These are phyloP conservation scores for Dinoponera quadriceps DNA, from an alignment of 1,140 invertebrate genomes.

Conservation along the genomic window DNA sequence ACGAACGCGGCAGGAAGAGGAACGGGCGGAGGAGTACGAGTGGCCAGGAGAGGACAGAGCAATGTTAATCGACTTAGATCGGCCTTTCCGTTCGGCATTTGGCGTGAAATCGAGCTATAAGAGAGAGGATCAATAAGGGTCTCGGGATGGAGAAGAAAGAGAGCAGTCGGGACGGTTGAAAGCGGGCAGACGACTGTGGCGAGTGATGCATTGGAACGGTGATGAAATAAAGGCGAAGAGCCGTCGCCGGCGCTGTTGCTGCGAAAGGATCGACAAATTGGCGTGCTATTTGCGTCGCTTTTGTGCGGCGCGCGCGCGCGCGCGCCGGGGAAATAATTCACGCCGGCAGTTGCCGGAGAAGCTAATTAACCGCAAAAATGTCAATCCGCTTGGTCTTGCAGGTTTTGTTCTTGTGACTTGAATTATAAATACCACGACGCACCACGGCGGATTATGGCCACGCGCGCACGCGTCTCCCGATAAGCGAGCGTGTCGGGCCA, in stretches of 20 bases:
- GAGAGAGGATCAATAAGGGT: slow-evolving; percentile 39
- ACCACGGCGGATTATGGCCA: neutral
- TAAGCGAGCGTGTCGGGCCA: neutral
- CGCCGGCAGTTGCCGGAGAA: neutral
- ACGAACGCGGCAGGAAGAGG: neutral
- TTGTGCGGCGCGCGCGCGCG: slow-evolving; percentile 19
- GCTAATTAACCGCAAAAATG: slow-evolving; percentile 34
- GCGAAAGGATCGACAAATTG: slow-evolving; percentile 52
- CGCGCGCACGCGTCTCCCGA: neutral
- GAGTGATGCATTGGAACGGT: slow-evolving; percentile 21
- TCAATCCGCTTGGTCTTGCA: slow-evolving; percentile 26
- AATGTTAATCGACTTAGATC: slow-evolving; percentile 37
- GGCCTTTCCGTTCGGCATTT: slow-evolving; percentile 19
- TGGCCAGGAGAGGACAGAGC: neutral
- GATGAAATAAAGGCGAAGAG: slow-evolving; percentile 45
- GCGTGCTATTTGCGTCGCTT: slow-evolving; percentile 26
- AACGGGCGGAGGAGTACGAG: neutral
- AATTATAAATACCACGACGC: slow-evolving; percentile 17
- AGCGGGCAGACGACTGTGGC: neutral
- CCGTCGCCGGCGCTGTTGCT: neutral
- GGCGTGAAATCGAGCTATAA: slow-evolving; percentile 22
- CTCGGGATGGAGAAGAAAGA: slow-evolving; percentile 5
- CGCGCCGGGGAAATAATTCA: slow-evolving; percentile 23
- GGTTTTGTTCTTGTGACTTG: slow-evolving; percentile 2
- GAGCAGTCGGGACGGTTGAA: slow-evolving; percentile 6